Conservation (phyloP, 2,888 invertebrate species). For the Mesorhabditis spiculigera region DNA sequence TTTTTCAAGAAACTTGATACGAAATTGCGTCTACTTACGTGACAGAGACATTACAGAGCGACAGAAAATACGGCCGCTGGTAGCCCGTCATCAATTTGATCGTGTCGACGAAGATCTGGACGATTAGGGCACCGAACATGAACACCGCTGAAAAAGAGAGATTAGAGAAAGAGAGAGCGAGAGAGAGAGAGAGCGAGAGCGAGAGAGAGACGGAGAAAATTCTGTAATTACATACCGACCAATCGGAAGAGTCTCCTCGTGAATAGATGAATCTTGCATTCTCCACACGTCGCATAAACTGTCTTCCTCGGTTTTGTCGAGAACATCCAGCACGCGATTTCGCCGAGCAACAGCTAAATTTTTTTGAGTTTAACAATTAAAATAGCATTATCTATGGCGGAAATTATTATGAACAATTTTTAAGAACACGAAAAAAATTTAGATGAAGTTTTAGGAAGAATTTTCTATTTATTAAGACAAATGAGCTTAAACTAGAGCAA, state of each 20-base stretch:
- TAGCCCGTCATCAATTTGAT: constrained; percentile 62
- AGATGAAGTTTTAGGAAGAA: not conserved
- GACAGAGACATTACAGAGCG: constrained; percentile 60
- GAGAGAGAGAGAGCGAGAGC: too few relatives aligned
- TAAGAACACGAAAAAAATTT: too few relatives aligned
- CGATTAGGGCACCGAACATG: constrained; percentile 61
- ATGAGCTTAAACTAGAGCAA: too few relatives aligned
- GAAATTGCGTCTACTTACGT: constrained; percentile 26
- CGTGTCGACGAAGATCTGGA: constrained; percentile 62
- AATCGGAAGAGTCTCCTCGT: constrained; percentile 60
- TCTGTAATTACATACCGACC: constrained; percentile 54
- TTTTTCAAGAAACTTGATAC: not conserved
- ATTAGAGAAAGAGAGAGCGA: too few relatives aligned
- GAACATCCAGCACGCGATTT: constrained; percentile 62
- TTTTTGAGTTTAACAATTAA: not conserved
- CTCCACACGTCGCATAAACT: constrained; percentile 59
- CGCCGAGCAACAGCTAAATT: constrained; percentile 61
- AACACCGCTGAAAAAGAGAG: constrained; percentile 61
- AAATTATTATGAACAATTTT: too few relatives aligned
- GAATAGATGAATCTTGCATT: constrained; percentile 60
- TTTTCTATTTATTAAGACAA: too few relatives aligned
- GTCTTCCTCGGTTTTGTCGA: constrained; percentile 60
- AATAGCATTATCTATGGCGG: too few relatives aligned
- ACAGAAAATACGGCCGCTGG: constrained; percentile 62
- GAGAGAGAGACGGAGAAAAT: too few relatives aligned